Base-by-base conservation (phyloP, 2,797 vertebrate species). In the Darevskia nairensis region DNA sequence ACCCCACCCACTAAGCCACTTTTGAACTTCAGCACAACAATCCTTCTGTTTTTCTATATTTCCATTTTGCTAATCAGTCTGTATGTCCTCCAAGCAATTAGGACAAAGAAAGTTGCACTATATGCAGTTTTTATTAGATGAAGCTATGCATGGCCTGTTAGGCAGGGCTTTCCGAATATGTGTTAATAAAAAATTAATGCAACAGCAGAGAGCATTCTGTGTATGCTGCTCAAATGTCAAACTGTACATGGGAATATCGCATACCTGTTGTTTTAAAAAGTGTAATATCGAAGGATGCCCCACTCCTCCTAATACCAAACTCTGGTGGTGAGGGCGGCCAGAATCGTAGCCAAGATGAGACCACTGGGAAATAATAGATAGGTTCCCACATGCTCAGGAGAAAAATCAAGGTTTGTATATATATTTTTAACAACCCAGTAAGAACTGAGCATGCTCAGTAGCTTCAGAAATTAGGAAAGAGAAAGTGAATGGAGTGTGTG, bases 121-220 rank as follows among this genome's bases (percentile, higher is more conserved):
- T 75, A 88, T 92, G 87, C 89, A 89, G 39, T 77, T 32, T 91
- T 66, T 89, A 86, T 85, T 83, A 86, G 82, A 80, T 81, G 50
- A 68, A 68, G 27, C 86, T 92, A 72, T 77, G 78, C 71, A 74
- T 89, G 89, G 39, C 1, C 64, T 10, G 0, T 29, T 81, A 66
- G 77, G 85, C 79, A 82, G 55, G 92, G 35, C 8, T 35, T 59
- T 92, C 77, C 46, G 64, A 61, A 0, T 32, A 89, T n/a, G 27
- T 41, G 21, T 50, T 39, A 68, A 87, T 86, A 69, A 86, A 81
- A 17, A 1, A 91, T 87, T 74, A 1, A 0, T 44, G 61, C 83
- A 41, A 64, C 27, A 44, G 64, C 69, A 72, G 35, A 3, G 1
- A 9, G 0, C 89, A 84, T 78, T 13, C 9, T 71, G 32, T 66